These are phyloP conservation scores for Spodoptera picta DNA, from an alignment of 2,888 invertebrate genomes.

Conservation along the genomic window DNA sequence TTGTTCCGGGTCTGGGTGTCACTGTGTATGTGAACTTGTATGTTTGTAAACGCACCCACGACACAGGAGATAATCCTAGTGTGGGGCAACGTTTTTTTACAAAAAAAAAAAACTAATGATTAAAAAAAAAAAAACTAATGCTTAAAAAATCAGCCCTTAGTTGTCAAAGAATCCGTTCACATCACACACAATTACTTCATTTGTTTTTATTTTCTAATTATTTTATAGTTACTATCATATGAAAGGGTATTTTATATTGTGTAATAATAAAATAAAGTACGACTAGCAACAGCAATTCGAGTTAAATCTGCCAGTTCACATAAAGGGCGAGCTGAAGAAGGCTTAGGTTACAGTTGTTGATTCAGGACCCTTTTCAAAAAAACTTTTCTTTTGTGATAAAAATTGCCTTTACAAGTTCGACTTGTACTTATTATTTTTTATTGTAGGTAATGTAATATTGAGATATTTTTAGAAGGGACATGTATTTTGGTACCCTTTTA, in stretches of 20 bases:
- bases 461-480: no score
- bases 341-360: slow-evolving; percentile 52
- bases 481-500: background rate
- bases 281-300: slow-evolving; percentile 37
- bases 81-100: no score
- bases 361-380: slow-evolving; percentile 47
- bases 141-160: no score
- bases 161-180: no score
- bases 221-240: background rate
- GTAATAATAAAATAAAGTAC: slow-evolving; percentile 21
- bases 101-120: no score
- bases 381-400: slow-evolving; percentile 36
- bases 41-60: no score
- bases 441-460: no score
- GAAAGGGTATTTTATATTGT: slow-evolving; percentile 18
- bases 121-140: no score
- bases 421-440: background rate
- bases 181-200: no score
- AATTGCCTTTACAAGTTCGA: slow-evolving; percentile 19
- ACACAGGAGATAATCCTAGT: no score
- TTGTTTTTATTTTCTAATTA: slow-evolving; percentile 6
- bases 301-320: slow-evolving; percentile 43
- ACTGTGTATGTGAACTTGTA: no score
- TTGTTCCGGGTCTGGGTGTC: no score
- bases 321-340: slow-evolving; percentile 43